Percentiles rank a stretch among this genome's conserved stretches.
Conservation (phyloP, 1,140 invertebrate genomes). For the Psilanteris sp. region DNA sequence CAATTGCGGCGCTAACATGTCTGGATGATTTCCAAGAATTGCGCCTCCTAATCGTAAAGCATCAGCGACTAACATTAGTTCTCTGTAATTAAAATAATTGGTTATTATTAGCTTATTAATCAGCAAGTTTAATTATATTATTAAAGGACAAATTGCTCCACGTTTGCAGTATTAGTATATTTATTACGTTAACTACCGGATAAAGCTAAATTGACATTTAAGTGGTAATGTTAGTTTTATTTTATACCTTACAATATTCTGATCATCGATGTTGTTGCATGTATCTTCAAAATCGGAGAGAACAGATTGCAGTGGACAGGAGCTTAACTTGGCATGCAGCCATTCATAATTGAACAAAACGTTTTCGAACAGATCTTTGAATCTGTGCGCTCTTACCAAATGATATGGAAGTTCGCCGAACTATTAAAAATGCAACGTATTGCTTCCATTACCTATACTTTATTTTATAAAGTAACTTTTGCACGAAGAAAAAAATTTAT, state of each 20-base stretch:
- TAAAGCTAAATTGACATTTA: too few species aligned
- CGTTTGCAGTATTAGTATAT: too few species aligned
- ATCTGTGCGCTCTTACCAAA: slow-evolving; percentile 92
- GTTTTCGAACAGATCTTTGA: slow-evolving; percentile 94
- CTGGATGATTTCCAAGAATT: slow-evolving; percentile 92
- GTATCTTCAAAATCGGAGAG: slow-evolving; percentile 98
- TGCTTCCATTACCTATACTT: slow-evolving; percentile 31
- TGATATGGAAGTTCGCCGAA: slow-evolving; percentile 98
- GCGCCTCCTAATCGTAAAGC: slow-evolving; percentile 94
- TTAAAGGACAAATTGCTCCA: too few species aligned
- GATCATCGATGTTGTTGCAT: slow-evolving; percentile 90
- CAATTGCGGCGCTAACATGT: slow-evolving; percentile 97
- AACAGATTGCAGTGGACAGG: slow-evolving; percentile 96
- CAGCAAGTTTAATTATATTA: too few species aligned
- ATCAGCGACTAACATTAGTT: slow-evolving; percentile 96
- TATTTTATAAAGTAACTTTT: slow-evolving; percentile 17
- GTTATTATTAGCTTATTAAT: too few species aligned
- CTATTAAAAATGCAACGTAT: slow-evolving; percentile 77
- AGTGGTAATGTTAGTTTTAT: slow-evolving; percentile 71
- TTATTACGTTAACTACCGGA: too few species aligned
- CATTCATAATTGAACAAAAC: slow-evolving; percentile 99
- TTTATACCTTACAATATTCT: slow-evolving; percentile 87
- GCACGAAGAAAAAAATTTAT: too few species aligned
- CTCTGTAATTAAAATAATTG: slow-evolving; percentile 80
- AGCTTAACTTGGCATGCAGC: slow-evolving; percentile 96